Base-by-base conservation (phyloP, 2,113 vertebrate species). In the Planiliza haematocheilus region DNA sequence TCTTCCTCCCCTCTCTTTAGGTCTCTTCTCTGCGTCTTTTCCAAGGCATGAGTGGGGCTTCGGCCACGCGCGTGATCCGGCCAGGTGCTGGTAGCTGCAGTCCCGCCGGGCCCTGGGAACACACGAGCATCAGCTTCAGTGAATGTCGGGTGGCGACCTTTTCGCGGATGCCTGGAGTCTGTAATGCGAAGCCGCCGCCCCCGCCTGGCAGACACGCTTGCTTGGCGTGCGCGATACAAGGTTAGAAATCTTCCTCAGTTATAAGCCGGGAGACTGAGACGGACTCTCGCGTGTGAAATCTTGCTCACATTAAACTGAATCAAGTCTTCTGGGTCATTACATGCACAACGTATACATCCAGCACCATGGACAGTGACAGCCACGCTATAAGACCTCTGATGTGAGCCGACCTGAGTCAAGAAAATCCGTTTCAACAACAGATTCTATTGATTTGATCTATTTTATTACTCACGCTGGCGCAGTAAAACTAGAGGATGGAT, bases 291-390 rank as follows among this genome's bases (percentile, higher is more conserved):
- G 41, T 42, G 39, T 12, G 2, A 14, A 13, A 42, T 13, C 11
- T 42, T 5, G 12, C 12, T 42, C 12, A 5, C 7, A 45, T 7
- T 14, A n/a, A n/a, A n/a, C 16, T 30, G 24, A 30, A 30, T 30
- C 7, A 14, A 45, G 16, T 45, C 43, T 45, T 16, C 7, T 20
- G 10, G 5, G 4, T 24, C 10, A 41, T 59, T 18, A 42, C 18
- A 8, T 43, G 24, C 10, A 20, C 0, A 14, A 58, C 13, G 50
- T 52, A 55, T 68, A 30, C 34, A 67, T 79, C 45, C 55, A 71
- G 84, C 78, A 84, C 74, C 81, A 82, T 63, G 65, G 81, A 86
- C 83, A 86, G 84, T 82, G 69, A 34, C 24, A n/a, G 24, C 5
- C 5, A 30, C 24, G 24, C 13, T 24, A 42, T 42, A 30, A 8